These are phyloP conservation scores for Vireo altiloquus DNA, from an alignment of 2,113 vertebrate species.

Conservation along the genomic window DNA sequence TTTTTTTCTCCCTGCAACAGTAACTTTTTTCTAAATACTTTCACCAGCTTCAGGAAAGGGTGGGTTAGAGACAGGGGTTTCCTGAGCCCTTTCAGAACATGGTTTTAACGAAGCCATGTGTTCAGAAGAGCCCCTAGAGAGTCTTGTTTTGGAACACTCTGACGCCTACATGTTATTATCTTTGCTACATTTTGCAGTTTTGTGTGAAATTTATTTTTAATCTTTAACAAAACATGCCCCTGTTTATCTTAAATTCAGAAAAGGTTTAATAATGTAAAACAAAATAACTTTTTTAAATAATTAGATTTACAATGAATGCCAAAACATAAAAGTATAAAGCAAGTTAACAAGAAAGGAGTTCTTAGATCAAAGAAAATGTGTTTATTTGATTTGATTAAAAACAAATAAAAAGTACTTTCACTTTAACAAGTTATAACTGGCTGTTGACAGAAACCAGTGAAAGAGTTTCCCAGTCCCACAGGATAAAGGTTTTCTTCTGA, in stretches of 20 bases:
- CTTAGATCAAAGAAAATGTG: slow-evolving; percentile 74
- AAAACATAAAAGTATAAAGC: slow-evolving; percentile 79
- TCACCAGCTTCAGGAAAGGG: slow-evolving; percentile 81
- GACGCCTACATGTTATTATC: slow-evolving; percentile 76
- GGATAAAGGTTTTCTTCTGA: slow-evolving; percentile 59
- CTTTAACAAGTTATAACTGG: slow-evolving; percentile 69
- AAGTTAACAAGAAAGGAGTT: slow-evolving; percentile 77
- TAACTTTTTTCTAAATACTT: slow-evolving; percentile 68
- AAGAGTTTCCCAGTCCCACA: slow-evolving; percentile 48
- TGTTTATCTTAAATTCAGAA: slow-evolving; percentile 79
- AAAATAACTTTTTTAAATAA: slow-evolving; percentile 79
- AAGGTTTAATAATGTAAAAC: slow-evolving; percentile 75
- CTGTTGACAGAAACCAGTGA: slow-evolving; percentile 51
- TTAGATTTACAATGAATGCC: slow-evolving; percentile 78
- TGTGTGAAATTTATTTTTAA: slow-evolving; percentile 80
- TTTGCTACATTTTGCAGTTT: slow-evolving; percentile 75
- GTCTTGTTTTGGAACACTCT: slow-evolving; percentile 80
- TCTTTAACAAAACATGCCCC: slow-evolving; percentile 74
- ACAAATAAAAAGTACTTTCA: slow-evolving; percentile 79
- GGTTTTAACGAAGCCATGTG: slow-evolving; percentile 63
- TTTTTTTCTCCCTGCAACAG: slow-evolving; percentile 3
- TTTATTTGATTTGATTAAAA: slow-evolving; percentile 76
- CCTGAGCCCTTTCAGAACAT: slow-evolving; percentile 76
- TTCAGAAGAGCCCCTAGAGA: slow-evolving; percentile 76
- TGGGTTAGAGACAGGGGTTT: slow-evolving; percentile 80